phyloP scores from a whole-genome alignment of 1,140 invertebrate species.

The Euura saliciscinereae region DNA sequence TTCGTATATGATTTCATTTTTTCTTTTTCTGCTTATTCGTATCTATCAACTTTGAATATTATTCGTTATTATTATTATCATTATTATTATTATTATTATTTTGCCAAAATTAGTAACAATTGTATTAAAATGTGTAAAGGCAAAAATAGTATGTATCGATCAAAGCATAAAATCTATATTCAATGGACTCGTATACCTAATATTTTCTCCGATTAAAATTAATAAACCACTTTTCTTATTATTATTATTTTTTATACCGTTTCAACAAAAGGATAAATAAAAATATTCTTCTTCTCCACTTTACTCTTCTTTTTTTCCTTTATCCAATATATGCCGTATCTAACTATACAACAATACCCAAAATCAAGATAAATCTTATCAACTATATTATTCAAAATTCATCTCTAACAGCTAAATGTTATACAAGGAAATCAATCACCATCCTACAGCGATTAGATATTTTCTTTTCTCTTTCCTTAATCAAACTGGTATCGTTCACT shows the following conservation, averaged over 20 bases:
- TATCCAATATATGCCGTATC: not conserved
- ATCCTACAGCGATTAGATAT: not conserved
- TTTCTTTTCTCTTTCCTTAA: not conserved
- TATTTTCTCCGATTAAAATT: not conserved
- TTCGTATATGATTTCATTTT: not conserved
- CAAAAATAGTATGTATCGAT: not conserved
- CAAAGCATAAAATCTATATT: slow-evolving; percentile 1
- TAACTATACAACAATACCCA: not conserved
- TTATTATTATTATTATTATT: not conserved
- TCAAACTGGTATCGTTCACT: not conserved
- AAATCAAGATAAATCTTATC: slow-evolving; percentile 5
- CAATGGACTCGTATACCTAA: not conserved
- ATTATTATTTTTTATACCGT: not conserved
- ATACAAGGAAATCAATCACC: not conserved
- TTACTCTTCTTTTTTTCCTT: not conserved
- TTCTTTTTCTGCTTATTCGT: not conserved
- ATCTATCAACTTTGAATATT: no score
- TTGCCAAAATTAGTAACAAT: not conserved
- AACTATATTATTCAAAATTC: not conserved
- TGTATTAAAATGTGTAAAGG: slow-evolving; percentile 2
- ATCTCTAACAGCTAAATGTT: not conserved
- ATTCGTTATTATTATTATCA: not conserved
- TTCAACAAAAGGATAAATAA: slow-evolving; percentile 4
- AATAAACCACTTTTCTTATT: not conserved
- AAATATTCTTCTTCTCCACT: not conserved